These are phyloP conservation scores for Pantherophis alleghaniensis DNA, from an alignment of 2,797 vertebrate genomes.

Conservation along the genomic window DNA sequence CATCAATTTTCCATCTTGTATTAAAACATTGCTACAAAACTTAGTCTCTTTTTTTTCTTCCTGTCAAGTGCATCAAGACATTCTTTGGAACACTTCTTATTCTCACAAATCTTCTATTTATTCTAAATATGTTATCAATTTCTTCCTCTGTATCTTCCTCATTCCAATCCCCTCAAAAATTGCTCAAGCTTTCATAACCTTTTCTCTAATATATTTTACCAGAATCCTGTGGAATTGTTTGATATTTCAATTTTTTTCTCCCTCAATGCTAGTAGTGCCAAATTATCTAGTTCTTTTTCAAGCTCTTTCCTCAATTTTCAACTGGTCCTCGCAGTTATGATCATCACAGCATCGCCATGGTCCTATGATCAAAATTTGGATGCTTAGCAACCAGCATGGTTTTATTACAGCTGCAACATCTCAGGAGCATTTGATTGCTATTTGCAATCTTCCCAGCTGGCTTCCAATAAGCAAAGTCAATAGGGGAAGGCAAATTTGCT, in stretches of 20 bases:
- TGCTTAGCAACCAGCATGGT: neutral
- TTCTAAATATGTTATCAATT: neutral
- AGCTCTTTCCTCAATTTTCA: neutral
- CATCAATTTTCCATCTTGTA: neutral
- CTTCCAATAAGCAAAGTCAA: neutral
- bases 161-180: neutral
- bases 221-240: neutral
- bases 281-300: neutral
- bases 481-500: neutral
- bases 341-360: neutral
- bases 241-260: neutral
- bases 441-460: neutral
- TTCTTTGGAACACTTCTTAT: neutral
- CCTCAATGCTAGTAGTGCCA: neutral
- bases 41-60: neutral
- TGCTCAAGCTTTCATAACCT: neutral
- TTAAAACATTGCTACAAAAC: neutral
- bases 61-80: neutral
- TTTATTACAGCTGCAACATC: neutral
- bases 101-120: neutral
- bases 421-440: neutral
- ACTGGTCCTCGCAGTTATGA: neutral
- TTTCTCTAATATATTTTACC: neutral
- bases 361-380: neutral
- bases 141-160: neutral